Conservation (phyloP, 1,140 invertebrate species). For the Cyrtorhinus lividipennis region DNA sequence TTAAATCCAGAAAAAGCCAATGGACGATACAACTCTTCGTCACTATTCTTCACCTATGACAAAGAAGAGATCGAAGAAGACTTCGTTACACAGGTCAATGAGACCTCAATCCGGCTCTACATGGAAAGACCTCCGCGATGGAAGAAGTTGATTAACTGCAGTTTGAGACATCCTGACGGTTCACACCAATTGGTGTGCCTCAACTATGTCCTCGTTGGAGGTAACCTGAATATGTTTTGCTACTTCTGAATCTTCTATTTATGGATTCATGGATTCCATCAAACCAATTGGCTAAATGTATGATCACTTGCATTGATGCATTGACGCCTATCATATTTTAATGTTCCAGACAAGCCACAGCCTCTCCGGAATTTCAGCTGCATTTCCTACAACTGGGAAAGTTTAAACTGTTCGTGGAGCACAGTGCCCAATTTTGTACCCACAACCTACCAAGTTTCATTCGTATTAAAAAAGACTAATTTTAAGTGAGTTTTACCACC, state of each 20-base stretch:
- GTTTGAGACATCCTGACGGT: neutral
- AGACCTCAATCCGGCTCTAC: constrained; percentile 33
- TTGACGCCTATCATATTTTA: neutral
- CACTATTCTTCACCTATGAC: constrained; percentile 33
- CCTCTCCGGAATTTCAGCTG: constrained; percentile 46
- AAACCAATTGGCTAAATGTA: neutral
- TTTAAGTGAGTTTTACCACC: too few species aligned
- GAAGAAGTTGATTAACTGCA: constrained; percentile 33
- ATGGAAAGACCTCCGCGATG: constrained; percentile 32
- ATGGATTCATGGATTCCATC: constrained; percentile 10
- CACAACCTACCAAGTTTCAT: constrained; percentile 40
- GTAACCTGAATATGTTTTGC: constrained; percentile 23
- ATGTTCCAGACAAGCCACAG: constrained; percentile 31
- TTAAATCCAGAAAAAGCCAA: constrained; percentile 29
- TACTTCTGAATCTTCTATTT: neutral
- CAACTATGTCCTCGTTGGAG: constrained; percentile 37
- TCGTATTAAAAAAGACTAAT: constrained; percentile 32
- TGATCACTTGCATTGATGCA: neutral
- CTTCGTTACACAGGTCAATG: constrained; percentile 33
- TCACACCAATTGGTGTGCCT: constrained; percentile 31
- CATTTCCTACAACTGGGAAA: constrained; percentile 48
- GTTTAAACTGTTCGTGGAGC: constrained; percentile 47
- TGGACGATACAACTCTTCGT: constrained; percentile 30
- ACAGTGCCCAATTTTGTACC: constrained; percentile 35
- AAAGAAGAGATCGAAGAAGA: constrained; percentile 29